Conservation (phyloP, 2,797 vertebrate species). For the Microctenopoma lineatum region DNA sequence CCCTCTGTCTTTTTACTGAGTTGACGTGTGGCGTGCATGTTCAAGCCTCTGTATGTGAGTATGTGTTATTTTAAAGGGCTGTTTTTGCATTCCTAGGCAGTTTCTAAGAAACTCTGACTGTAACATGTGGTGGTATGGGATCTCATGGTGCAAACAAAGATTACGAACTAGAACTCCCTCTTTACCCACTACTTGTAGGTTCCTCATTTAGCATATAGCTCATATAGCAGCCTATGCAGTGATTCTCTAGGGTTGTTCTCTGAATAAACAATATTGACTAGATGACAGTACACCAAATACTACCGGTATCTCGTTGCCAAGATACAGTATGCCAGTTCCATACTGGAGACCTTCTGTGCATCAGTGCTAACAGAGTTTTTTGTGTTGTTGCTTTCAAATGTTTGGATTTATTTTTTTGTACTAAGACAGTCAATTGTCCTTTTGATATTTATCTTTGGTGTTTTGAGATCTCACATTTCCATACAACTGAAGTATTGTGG, state of each 20-base stretch:
- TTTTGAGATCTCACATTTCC: too few relatives aligned
- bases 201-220: too few relatives aligned
- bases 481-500: too few relatives aligned
- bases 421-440: too few relatives aligned
- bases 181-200: constrained; percentile 45
- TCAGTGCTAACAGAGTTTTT: too few relatives aligned
- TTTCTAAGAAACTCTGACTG: constrained; percentile 62
- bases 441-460: too few relatives aligned
- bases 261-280: not conserved
- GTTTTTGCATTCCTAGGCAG: constrained; percentile 70
- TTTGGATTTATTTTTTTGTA: too few relatives aligned
- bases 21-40: constrained; percentile 61
- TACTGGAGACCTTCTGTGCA: too few relatives aligned
- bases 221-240: constrained; percentile 7
- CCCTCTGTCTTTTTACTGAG: constrained; percentile 66
- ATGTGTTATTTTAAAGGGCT: constrained; percentile 33
- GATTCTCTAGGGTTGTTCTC: not conserved
- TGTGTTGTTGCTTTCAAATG: too few relatives aligned
- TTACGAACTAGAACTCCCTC: constrained; percentile 47
- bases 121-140: constrained; percentile 62
- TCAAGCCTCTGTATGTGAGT: constrained; percentile 25
- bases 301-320: not conserved
- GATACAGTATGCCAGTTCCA: not conserved
- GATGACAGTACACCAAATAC: not conserved
- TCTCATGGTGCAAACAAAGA: constrained; percentile 57